Evolutionary conservation across 2,113 vertebrate genomes (phyloP).

Genomic region (Saccopteryx leptura): DNA sequence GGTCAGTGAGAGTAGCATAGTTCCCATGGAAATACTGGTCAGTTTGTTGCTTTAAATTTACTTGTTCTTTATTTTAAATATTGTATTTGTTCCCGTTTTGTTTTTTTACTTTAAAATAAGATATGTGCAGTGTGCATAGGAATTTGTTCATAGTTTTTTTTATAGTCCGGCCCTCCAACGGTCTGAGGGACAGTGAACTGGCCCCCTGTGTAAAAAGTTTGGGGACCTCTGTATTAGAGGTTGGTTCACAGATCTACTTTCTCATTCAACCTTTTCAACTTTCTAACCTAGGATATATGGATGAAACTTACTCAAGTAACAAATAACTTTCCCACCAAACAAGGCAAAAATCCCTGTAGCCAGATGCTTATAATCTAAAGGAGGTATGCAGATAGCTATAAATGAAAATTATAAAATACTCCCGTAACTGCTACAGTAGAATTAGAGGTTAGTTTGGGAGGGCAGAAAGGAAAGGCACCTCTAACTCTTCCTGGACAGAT

Average conservation of each 20-base stretch:
- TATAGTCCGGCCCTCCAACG: no score
- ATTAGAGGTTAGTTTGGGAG: neutral
- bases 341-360: conserved; percentile 41
- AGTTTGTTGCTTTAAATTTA: no score
- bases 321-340: neutral
- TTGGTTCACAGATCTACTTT: neutral
- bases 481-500: neutral
- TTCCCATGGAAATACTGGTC: no score
- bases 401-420: neutral
- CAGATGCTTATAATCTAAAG: neutral
- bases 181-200: no score
- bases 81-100: no score
- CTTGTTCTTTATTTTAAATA: no score
- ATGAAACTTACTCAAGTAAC: neutral
- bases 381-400: neutral
- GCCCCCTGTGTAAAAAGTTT: no score
- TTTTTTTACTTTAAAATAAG: no score
- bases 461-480: neutral
- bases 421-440: neutral
- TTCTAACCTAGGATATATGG: neutral
- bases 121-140: no score
- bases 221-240: no score
- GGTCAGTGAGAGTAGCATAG: no score
- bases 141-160: no score
- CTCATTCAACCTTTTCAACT: conserved; percentile 13